Percentiles rank a stretch among this genome's conserved stretches.
Evolutionary conservation across 2,797 vertebrate genomes (phyloP).

Genomic region (Myripristis jacobus): DNA sequence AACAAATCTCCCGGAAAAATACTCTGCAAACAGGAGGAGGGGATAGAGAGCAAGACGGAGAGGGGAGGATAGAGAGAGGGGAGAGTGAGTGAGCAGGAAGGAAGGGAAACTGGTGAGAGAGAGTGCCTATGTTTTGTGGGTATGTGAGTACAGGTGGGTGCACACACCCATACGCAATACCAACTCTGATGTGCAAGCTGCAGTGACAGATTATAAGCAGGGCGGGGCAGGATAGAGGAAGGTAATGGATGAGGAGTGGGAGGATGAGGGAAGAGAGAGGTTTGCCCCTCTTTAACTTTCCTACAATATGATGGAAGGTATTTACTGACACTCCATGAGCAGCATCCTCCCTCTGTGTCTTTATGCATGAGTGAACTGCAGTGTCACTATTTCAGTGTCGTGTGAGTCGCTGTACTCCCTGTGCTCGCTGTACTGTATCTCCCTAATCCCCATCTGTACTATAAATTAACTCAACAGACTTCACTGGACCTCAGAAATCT

Average conservation of each 20-base stretch:
- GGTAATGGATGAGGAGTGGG: constrained; percentile 24
- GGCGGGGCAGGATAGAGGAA: constrained; percentile 46
- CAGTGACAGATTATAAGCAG: constrained; percentile 56
- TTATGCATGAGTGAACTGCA: neutral
- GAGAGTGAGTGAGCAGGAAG: neutral
- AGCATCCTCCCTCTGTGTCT: constrained; percentile 30
- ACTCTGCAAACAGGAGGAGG: constrained; percentile 3
- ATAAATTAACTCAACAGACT: neutral
- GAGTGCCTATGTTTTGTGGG: too few relatives aligned
- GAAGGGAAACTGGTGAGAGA: too few relatives aligned
- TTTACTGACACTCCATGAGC: constrained; percentile 63
- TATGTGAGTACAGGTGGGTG: too few relatives aligned
- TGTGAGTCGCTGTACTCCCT: constrained; percentile 6
- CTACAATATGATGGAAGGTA: constrained; percentile 50
- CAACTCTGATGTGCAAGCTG: constrained; percentile 52
- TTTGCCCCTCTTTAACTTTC: constrained; percentile 57
- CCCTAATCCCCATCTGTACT: neutral
- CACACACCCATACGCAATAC: too few relatives aligned
- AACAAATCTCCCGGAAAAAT: constrained; percentile 7
- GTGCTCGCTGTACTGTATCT: neutral
- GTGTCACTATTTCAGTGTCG: neutral
- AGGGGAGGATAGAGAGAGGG: neutral
- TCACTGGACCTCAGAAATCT: neutral
- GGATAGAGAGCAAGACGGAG: neutral
- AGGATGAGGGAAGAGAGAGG: constrained; percentile 57